Conservation (phyloP, 2,888 invertebrate species). For the Lymantria monacha region DNA sequence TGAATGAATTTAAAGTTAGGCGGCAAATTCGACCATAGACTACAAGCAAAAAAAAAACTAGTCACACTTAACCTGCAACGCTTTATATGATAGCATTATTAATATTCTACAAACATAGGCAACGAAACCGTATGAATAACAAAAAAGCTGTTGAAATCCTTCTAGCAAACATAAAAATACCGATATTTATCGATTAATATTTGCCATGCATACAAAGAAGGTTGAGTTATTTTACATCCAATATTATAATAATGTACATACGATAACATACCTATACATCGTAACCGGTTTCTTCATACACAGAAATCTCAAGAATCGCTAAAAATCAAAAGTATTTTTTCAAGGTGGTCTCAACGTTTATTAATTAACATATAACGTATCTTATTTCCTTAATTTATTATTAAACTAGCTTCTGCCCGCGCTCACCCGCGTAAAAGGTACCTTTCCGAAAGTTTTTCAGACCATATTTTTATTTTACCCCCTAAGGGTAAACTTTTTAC, state of each 20-base stretch:
- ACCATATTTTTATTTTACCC: no score
- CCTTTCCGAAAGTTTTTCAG: no score
- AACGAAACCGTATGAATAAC: conserved; percentile 46
- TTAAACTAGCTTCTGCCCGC: no score
- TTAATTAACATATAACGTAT: no score
- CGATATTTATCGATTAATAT: conserved; percentile 26
- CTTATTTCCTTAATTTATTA: no score
- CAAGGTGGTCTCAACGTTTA: no score
- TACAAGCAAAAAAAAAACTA: no score
- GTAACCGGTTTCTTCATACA: conserved; percentile 33
- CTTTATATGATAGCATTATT: conserved; percentile 9
- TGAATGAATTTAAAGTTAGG: no score
- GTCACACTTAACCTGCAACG: neutral
- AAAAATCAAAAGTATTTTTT: no score
- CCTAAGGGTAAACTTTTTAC: no score
- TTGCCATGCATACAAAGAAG: conserved; percentile 6
- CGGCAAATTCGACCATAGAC: no score
- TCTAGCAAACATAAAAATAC: conserved; percentile 26
- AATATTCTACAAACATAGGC: conserved; percentile 41
- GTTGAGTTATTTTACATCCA: conserved; percentile 3
- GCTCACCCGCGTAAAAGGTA: no score
- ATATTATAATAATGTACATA: conserved; percentile 6
- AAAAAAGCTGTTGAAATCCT: conserved; percentile 36
- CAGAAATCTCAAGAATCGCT: conserved; percentile 27
- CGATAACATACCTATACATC: conserved; percentile 17